These are phyloP conservation scores for Rhyzopertha dominica DNA, from an alignment of 1,140 invertebrate genomes.

Conservation along the genomic window DNA sequence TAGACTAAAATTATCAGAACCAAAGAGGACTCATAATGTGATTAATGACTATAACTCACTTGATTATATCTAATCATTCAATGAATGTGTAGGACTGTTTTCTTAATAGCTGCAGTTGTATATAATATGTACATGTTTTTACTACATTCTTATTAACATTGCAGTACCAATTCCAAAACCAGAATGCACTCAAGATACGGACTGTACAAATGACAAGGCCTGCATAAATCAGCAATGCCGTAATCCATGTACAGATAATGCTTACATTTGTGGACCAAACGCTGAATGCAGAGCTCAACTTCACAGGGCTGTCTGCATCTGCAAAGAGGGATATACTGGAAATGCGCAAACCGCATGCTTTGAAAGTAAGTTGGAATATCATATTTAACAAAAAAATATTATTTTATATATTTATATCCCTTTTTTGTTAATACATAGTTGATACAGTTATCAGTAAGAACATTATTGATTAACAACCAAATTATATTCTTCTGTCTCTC, in stretches of 20 bases:
- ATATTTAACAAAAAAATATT: constrained; percentile 4
- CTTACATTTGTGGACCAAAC: constrained; percentile 70
- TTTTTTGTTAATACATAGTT: too few relatives aligned
- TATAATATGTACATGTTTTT: too few relatives aligned
- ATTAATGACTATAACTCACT: too few relatives aligned
- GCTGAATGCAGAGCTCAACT: constrained; percentile 75
- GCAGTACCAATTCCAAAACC: constrained; percentile 54
- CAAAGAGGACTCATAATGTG: too few relatives aligned
- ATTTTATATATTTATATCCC: constrained; percentile 4
- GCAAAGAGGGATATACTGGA: constrained; percentile 76
- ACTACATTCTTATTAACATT: constrained; percentile 14
- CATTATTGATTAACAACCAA: too few relatives aligned
- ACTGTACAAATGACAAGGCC: constrained; percentile 80
- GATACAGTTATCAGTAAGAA: too few relatives aligned
- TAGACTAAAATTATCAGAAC: too few relatives aligned
- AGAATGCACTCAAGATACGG: constrained; percentile 71
- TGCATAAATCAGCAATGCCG: constrained; percentile 73
- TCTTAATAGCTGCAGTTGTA: too few relatives aligned
- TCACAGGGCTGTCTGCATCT: constrained; percentile 79
- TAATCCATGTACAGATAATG: constrained; percentile 64
- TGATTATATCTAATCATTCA: too few relatives aligned
- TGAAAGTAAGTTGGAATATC: constrained; percentile 61
- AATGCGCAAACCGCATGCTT: constrained; percentile 76
- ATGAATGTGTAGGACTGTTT: too few relatives aligned
- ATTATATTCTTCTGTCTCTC: too few relatives aligned